Conservation (phyloP, 2,797 vertebrate genomes). For the Alauda arvensis region DNA sequence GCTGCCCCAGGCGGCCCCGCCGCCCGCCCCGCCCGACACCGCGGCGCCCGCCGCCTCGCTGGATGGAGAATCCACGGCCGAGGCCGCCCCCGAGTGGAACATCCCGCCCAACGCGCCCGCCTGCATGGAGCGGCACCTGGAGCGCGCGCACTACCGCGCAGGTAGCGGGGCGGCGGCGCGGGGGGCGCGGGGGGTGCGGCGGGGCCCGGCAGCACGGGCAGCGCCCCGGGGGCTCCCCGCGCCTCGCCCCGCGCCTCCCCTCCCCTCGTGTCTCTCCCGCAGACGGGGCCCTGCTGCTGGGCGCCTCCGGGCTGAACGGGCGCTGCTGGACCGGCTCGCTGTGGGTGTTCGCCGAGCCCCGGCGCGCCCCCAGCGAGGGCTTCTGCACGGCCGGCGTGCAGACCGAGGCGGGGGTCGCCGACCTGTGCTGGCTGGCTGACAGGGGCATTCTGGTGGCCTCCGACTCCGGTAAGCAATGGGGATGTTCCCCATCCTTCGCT, state of each 20-base stretch:
- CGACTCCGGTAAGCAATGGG: constrained; percentile 80
- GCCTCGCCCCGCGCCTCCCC: not conserved
- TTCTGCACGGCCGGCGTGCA: constrained; percentile 93
- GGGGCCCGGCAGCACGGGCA: not conserved
- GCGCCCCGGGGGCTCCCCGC: not conserved
- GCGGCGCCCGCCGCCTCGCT: not conserved
- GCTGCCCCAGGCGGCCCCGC: not conserved
- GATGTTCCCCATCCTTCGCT: fast-evolving
- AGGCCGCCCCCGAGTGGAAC: constrained; percentile 76
- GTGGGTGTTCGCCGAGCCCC: constrained; percentile 89
- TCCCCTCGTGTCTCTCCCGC: not conserved
- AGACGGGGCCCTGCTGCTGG: constrained; percentile 89
- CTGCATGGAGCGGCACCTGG: constrained; percentile 91
- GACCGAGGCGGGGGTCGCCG: constrained; percentile 87
- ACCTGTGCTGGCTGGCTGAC: constrained; percentile 86
- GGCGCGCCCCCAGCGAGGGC: constrained; percentile 87
- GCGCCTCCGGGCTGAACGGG: constrained; percentile 86
- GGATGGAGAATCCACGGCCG: not conserved
- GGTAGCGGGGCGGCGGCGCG: constrained; percentile 61
- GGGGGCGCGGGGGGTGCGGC: not conserved
- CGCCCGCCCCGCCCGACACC: not conserved
- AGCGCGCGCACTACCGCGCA: constrained; percentile 82
- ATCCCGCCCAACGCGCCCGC: constrained; percentile 89
- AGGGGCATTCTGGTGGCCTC: constrained; percentile 84
- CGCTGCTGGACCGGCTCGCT: constrained; percentile 93